These are phyloP conservation scores for Hybos culiciformis DNA, from an alignment of 2,888 invertebrate genomes.

Conservation along the genomic window DNA sequence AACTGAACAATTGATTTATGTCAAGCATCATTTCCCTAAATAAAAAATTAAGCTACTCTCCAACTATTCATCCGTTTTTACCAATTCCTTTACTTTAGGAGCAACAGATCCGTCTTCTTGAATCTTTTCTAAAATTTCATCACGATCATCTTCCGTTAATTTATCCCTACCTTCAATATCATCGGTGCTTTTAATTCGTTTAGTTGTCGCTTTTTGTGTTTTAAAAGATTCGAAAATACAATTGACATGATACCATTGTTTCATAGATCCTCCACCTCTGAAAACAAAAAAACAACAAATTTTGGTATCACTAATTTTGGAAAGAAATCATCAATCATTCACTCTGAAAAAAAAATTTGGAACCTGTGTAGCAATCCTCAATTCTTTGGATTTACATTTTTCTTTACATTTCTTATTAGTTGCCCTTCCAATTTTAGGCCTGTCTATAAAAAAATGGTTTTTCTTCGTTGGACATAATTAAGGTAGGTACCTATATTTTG, in stretches of 20 bases:
- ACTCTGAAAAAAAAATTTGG: constrained; percentile 52
- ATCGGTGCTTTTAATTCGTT: constrained; percentile 61
- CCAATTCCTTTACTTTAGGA: too few relatives aligned
- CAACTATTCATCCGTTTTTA: too few relatives aligned
- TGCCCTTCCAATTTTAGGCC: constrained; percentile 67
- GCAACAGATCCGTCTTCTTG: too few relatives aligned
- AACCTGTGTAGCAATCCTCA: constrained; percentile 64
- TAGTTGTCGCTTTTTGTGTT: constrained; percentile 67
- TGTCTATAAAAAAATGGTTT: constrained; percentile 55
- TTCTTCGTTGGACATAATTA: too few relatives aligned
- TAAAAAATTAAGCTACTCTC: too few relatives aligned
- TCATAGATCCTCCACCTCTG: constrained; percentile 71
- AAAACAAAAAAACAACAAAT: constrained; percentile 6
- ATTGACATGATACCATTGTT: constrained; percentile 66
- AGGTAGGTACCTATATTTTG: too few relatives aligned
- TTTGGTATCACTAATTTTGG: too few relatives aligned
- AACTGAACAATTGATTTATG: too few relatives aligned
- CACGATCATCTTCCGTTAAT: constrained; percentile 52
- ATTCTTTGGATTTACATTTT: constrained; percentile 54
- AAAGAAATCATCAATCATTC: neutral
- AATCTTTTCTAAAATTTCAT: constrained; percentile 37
- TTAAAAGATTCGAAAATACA: constrained; percentile 69
- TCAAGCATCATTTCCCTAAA: too few relatives aligned
- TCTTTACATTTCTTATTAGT: constrained; percentile 78
- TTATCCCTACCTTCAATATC: constrained; percentile 67